Base-by-base conservation (phyloP, 1,140 invertebrate genomes). In the Ylistrum balloti region DNA sequence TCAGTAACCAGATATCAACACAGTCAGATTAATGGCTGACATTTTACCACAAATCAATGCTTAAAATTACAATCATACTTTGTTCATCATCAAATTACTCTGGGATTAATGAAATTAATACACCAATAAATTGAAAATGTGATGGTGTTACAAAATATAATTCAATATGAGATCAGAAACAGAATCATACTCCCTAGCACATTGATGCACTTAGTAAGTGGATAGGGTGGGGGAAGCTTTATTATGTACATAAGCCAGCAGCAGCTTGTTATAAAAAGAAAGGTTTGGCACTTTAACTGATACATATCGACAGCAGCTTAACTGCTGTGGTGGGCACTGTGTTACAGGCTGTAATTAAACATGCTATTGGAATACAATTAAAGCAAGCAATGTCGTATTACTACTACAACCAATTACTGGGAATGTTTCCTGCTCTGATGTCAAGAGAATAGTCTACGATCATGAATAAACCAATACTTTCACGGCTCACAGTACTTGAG, bases 311-410 rank as follows among this genome's bases (percentile, higher is more conserved):
- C 56, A 74, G 11, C 22, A 74, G 22, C 56, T 74, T n/a, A 74
- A 74, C 28, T 28, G 56, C 56, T 74, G 22, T 74, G 41, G 41
- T 17, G 7, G 17, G 41, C 41, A 45, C 20, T 13, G 41, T 45
- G 41, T 74, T 74, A 74, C 56, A 74, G 56, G 56, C 56, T 74
- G 56, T 74, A 74, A 74, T 74, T 74, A 74, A 74, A 74, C n/a
- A 74, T 9, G 56, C 56, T 74, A 28, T 74, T n/a, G 56, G 22
- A n/a, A n/a, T 74, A 74, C 28, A 74, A 74, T n/a, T 74, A 28
- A 74, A 74, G 22, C 56, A 74, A 17, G 41, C 41, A 13, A n/a
- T 74, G 56, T 74, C n/a, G n/a, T 74, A 74, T 74, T 28, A n/a
- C 17, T 74, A 74, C 56, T n/a, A 74, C 56, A 74, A 74, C 56